Percentiles rank a stretch among this genome's conserved stretches.
Evolutionary conservation across 2,888 invertebrate genomes (phyloP).

Genomic region (Lasioglossum leucozonium): DNA sequence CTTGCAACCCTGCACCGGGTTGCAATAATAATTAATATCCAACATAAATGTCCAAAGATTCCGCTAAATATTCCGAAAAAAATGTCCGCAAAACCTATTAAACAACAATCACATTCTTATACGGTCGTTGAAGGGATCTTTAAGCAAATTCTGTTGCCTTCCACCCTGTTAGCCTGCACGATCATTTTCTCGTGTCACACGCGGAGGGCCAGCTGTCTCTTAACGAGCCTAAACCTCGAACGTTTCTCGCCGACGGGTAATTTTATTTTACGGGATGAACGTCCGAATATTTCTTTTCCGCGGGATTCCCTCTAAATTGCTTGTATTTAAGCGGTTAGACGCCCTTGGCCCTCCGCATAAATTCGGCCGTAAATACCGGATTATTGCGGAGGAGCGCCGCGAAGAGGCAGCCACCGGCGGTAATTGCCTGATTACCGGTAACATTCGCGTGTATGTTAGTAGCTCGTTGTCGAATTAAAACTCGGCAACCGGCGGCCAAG

Average conservation of each 20-base stretch:
- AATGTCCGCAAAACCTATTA: neutral
- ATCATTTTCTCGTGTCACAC: slow-evolving; percentile 8
- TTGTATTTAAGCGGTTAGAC: slow-evolving; percentile 42
- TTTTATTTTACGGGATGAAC: slow-evolving; percentile 1
- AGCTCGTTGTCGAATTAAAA: slow-evolving; percentile 41
- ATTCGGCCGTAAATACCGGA: slow-evolving; percentile 47
- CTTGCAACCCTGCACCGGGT: neutral
- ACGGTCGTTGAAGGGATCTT: neutral
- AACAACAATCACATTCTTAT: neutral
- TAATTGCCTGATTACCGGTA: slow-evolving; percentile 59
- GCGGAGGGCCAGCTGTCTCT: slow-evolving; percentile 28
- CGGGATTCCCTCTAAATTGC: slow-evolving; percentile 29
- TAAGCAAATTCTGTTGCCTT: neutral
- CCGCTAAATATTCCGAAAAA: neutral
- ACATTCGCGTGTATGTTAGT: slow-evolving; percentile 47
- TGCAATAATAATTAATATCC: neutral
- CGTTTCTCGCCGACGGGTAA: neutral
- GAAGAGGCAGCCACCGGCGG: slow-evolving; percentile 18
- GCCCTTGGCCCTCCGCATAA: slow-evolving; percentile 26
- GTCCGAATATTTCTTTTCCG: slow-evolving; percentile 36
- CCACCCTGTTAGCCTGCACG: neutral
- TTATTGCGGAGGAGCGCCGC: slow-evolving; percentile 42
- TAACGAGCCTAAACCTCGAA: slow-evolving; percentile 32
- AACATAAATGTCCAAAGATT: neutral
- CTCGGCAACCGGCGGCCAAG: neutral